Base-by-base conservation (phyloP, 1,140 invertebrate species). In the Megalopta genalis region DNA sequence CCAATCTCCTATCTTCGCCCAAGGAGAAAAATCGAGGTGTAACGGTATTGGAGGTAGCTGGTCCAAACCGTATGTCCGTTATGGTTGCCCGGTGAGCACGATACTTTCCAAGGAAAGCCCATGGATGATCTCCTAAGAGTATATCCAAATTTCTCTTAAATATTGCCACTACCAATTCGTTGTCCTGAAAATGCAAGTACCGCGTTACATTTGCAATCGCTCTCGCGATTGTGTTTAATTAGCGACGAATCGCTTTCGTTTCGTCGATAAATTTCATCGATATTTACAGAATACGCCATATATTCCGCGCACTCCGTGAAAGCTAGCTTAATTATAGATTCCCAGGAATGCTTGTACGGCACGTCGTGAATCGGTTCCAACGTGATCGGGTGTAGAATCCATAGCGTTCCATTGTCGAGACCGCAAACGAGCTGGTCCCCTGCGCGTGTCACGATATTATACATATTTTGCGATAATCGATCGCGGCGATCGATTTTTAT, bases 1-100 rank as follows among this genome's bases (percentile, higher is more conserved):
- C 94, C 90, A 97, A 88, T n/a, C 93, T 88, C n/a, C 93, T 82
- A 84, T 96, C 95, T 42, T 92, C 87, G 4, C 94, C 95, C n/a
- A 96, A 84, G 0, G 95, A 94, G 37, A 95, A 89, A 0, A 96
- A 86, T 32, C 93, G 93, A 39, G 93, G 93, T 18, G 87, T 87
- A 4, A 85, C 87, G 52, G 79, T 54, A 83, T 90, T 68, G 4
- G 91, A 72, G 0, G 52, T 42, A 12, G 75, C 39, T 21, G 84
- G 63, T 1, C 77, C 72, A 81, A 95, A 96, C 66, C 94, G 87
- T 0, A 95, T 85, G 25, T 94, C 89, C 6, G 89, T 93, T 27
- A 96, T 93, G 0, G 93, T 88, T 66, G 93, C 93, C 80, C 93
- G 93, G 87, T 96, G 95, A 0, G 94, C 92, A 57, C 93, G 88